A percentile compares a stretch with the other conserved stretches of the same genome.
phyloP scores from a whole-genome alignment of 1,140 invertebrate genomes.

The Leguminivora glycinivorella region DNA sequence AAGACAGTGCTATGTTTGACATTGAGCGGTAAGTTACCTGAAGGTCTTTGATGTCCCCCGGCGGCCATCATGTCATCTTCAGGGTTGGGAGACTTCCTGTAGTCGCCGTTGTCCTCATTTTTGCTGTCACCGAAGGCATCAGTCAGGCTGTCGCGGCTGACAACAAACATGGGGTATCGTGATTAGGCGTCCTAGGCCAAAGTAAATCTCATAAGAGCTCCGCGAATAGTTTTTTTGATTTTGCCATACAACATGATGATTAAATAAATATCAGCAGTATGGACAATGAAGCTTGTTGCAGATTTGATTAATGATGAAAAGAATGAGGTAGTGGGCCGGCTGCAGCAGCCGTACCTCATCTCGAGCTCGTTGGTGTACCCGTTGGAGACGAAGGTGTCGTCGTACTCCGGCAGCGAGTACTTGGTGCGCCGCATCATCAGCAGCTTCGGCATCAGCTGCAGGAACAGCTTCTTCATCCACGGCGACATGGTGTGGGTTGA shows the following conservation, averaged over 20 bases:
- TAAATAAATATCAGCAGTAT: no score
- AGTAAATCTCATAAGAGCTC: no score
- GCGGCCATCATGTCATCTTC: conserved; percentile 79
- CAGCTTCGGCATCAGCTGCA: conserved; percentile 92
- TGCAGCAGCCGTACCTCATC: conserved; percentile 83
- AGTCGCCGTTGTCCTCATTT: conserved; percentile 79
- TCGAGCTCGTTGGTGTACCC: conserved; percentile 89
- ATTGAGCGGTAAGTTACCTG: no score
- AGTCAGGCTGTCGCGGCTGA: conserved; percentile 76
- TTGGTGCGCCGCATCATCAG: conserved; percentile 93
- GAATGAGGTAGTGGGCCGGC: no score
- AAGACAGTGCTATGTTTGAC: no score
- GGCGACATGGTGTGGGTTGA: conserved; percentile 98
- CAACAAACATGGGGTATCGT: conserved; percentile 12
- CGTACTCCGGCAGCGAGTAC: conserved; percentile 90
- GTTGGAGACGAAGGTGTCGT: conserved; percentile 86
- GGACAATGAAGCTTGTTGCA: no score
- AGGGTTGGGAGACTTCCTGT: conserved; percentile 80
- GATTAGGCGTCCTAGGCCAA: no score
- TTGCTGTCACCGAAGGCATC: conserved; percentile 77
- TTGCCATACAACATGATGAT: no score
- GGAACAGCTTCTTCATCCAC: conserved; percentile 91
- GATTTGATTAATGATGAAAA: no score
- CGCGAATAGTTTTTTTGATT: no score
- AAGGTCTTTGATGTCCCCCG: conserved; percentile 64